These are phyloP conservation scores for Stratiolaelaps scimitus DNA, from an alignment of 1,140 invertebrate genomes.

Conservation along the genomic window DNA sequence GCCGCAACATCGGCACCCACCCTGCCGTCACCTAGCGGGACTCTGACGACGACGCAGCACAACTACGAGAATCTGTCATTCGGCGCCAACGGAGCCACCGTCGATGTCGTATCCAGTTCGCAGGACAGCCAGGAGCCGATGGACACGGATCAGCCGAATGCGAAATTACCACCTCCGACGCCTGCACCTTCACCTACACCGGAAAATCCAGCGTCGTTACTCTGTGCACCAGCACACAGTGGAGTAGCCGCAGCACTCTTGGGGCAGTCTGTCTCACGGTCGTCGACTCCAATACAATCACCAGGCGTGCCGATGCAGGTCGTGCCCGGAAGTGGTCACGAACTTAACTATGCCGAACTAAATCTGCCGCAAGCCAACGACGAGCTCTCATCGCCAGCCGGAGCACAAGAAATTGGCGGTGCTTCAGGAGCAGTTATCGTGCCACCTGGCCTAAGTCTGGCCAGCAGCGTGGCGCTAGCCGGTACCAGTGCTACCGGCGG, in stretches of 20 bases:
- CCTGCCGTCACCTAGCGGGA: not conserved
- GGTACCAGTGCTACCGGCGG: not conserved
- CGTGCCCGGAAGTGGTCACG: conserved; percentile 1
- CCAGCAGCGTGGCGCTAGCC: too few relatives aligned
- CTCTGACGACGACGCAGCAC: conserved; percentile 13
- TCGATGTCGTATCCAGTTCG: not conserved
- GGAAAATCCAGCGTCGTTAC: too few relatives aligned
- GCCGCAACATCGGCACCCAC: too few relatives aligned
- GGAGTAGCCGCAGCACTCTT: too few relatives aligned
- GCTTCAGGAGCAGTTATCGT: not conserved
- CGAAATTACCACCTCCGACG: too few relatives aligned
- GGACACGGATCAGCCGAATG: conserved; percentile 2
- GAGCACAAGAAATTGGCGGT: not conserved
- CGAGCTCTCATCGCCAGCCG: not conserved
- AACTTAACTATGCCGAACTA: conserved; percentile 8
- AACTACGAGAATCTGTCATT: conserved; percentile 17
- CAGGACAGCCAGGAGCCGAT: conserved; percentile 23
- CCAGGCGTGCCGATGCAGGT: not conserved
- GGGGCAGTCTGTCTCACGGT: not conserved
- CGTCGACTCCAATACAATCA: not conserved
- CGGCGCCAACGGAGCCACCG: conserved; percentile 26
- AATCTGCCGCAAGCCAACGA: not conserved
- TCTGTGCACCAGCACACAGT: too few relatives aligned
- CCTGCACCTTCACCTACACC: too few relatives aligned
- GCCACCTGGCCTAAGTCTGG: too few relatives aligned